Evolutionary conservation across 2,888 invertebrate genomes (phyloP).

Genomic region (Drosophila tanythrix): DNA sequence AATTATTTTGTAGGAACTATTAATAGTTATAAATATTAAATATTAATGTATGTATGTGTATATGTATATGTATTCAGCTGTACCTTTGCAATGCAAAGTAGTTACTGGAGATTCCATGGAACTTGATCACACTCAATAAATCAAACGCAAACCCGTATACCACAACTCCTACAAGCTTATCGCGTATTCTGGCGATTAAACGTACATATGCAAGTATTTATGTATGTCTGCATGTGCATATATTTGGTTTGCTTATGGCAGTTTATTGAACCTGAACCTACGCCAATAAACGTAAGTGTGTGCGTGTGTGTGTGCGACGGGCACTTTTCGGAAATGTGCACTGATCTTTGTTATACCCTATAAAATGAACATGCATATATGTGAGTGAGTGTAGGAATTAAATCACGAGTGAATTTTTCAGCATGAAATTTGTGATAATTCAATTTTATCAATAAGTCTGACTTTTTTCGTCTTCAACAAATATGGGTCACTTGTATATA

Average conservation of each 20-base stretch:
- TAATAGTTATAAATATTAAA: background rate
- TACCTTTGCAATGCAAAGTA: background rate
- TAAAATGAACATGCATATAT: background rate
- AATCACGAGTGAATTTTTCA: background rate
- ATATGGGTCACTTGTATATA: conserved; percentile 7
- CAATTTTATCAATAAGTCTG: background rate
- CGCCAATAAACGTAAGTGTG: conserved; percentile 37
- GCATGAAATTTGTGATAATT: background rate
- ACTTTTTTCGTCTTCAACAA: background rate
- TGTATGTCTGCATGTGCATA: background rate
- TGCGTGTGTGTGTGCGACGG: background rate
- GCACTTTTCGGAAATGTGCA: background rate
- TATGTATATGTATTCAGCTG: background rate
- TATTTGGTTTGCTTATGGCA: conserved; percentile 37
- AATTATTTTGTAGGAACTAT: background rate
- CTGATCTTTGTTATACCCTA: background rate
- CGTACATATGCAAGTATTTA: background rate
- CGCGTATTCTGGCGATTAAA: background rate
- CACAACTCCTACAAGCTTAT: conserved; percentile 5
- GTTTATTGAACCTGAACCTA: conserved; percentile 71
- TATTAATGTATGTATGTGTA: background rate
- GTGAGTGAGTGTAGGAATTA: background rate
- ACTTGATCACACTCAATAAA: background rate
- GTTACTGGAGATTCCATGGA: background rate
- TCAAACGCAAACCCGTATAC: background rate